A percentile compares a stretch with the other conserved stretches of the same genome.
Evolutionary conservation across 2,797 vertebrate species (phyloP).

Genomic region (Myotis pilosus): DNA sequence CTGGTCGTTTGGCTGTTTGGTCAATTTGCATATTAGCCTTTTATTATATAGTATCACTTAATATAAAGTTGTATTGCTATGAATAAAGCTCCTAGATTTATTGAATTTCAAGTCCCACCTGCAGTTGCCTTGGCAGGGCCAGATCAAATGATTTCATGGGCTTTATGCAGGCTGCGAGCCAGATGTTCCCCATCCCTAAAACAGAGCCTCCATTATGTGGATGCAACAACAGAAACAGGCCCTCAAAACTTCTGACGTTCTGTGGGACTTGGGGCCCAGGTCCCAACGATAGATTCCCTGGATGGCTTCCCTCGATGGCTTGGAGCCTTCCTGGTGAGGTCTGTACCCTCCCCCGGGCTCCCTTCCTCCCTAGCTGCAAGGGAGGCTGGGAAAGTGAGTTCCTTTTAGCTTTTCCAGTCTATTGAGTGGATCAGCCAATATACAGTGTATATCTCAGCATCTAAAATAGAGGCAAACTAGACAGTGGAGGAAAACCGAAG

Average conservation of each 20-base stretch:
- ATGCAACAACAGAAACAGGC: background rate
- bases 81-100: too few species aligned
- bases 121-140: too few species aligned
- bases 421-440: background rate
- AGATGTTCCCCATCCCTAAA: too few species aligned
- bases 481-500: background rate
- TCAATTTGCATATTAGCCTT: too few species aligned
- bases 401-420: background rate
- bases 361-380: background rate
- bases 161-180: too few species aligned
- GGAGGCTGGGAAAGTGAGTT: background rate
- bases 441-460: background rate
- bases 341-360: too few species aligned
- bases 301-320: rapidly evolving
- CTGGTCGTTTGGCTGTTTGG: too few species aligned
- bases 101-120: too few species aligned
- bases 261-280: background rate
- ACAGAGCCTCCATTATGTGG: background rate
- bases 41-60: too few species aligned
- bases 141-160: too few species aligned
- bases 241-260: rapidly evolving
- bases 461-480: background rate
- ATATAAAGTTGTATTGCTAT: too few species aligned
- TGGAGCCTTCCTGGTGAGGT: background rate
- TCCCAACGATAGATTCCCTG: background rate